Base-by-base conservation (phyloP, 2,888 invertebrate genomes). In the Halocaridina rubra region DNA sequence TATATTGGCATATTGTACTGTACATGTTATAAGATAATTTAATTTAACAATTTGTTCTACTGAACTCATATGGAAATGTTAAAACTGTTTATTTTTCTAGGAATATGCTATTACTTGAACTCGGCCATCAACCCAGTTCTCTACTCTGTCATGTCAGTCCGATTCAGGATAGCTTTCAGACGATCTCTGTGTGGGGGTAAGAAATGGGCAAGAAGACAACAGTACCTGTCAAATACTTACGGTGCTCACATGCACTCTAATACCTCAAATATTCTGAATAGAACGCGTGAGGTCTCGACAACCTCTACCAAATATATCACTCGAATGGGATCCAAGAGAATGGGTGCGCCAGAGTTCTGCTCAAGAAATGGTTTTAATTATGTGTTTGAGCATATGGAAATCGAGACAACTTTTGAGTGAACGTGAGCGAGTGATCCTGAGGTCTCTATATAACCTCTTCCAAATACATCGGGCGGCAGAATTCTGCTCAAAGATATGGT, bases 91-190 rank as follows among this genome's bases (percentile, higher is more conserved):
- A 27, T 22, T 22, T 16, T 64, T 4, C 16, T 67, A 86, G 86
- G 86, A 1, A 57, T 81, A 10, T 79, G 81, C 24, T 86, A 86
- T 46, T 86, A 81, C 79, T 75, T 86, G 22, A 78, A 86, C 81
- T 86, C 86, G 2, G 86, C 86, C 61, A 64, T 86, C 64, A 86
- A 86, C 67, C 86, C 86, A 30, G 69, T 86, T 29, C 67, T 86
- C 4, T 86, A 86, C 81, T 81, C 81, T 61, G 81, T 86, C 53
- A 86, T 86, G 86, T 86, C 86, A 5, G 71, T 81, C 8, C 74
- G 86, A 16, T 86, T 86, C 79, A 78, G 86, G 39, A 81, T 81
- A 19, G 86, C 86, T 30, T 78, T 86, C 39, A 71, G 86, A 1
- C 64, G 81, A 27, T 78, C 78, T 5, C 53, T 86, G 69, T 86